A percentile compares a stretch with the other conserved stretches of the same genome.
Evolutionary conservation across 2,888 invertebrate species (phyloP).

Genomic region (Patella ulyssiponensis): DNA sequence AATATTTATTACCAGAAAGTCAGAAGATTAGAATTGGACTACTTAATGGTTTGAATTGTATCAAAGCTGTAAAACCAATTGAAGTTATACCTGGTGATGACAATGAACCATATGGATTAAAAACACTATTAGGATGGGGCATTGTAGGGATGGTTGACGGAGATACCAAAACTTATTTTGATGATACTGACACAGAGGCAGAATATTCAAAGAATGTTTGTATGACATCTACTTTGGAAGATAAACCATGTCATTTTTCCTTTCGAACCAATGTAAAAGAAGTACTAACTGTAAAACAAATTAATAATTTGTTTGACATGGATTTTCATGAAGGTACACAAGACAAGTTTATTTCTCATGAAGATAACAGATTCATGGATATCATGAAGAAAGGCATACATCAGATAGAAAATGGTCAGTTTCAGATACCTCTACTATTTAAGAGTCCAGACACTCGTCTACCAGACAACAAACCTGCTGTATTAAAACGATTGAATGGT

Average conservation of each 20-base stretch:
- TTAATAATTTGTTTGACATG: background rate
- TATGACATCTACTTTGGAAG: background rate
- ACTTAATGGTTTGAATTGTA: background rate
- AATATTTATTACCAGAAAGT: background rate
- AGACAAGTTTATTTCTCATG: conserved; percentile 5
- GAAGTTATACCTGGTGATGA: background rate
- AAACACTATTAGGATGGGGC: background rate
- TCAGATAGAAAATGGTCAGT: conserved; percentile 20
- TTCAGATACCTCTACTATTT: conserved; percentile 22
- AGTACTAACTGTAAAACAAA: background rate
- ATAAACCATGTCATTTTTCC: background rate
- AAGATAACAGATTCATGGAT: conserved; percentile 20
- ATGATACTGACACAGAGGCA: too few relatives aligned
- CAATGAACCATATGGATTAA: background rate
- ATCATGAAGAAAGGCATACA: conserved; percentile 14
- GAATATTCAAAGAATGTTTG: too few relatives aligned
- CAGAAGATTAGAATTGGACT: background rate
- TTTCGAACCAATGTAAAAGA: conserved; percentile 13
- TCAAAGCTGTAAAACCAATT: background rate
- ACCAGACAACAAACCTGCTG: conserved; percentile 21
- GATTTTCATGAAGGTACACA: background rate
- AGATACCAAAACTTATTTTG: too few relatives aligned
- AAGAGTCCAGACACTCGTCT: conserved; percentile 8
- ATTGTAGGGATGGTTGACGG: background rate
- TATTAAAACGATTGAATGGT: conserved; percentile 9